Evolutionary conservation across 2,888 invertebrate species (phyloP).

Genomic region (Limenitis camilla): DNA sequence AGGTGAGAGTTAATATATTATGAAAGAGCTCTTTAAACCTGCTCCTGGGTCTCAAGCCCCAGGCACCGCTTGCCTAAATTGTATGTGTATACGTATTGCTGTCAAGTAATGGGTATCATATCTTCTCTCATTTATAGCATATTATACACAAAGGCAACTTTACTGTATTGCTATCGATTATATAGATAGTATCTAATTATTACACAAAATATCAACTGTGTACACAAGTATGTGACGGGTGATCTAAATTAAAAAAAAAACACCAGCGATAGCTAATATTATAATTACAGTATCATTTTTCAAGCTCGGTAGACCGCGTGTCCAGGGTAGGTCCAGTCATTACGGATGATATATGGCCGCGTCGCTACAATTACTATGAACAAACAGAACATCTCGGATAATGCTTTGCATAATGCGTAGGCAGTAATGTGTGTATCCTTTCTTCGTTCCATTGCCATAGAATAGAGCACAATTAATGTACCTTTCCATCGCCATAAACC

Average conservation of each 20-base stretch:
- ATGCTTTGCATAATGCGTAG: conserved; percentile 33
- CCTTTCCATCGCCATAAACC: not conserved
- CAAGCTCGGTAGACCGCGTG: conserved; percentile 21
- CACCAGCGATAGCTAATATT: not conserved
- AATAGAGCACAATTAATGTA: not conserved
- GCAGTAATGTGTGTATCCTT: conserved; percentile 33
- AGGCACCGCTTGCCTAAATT: too few relatives aligned
- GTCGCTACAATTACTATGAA: conserved; percentile 27
- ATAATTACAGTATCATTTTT: conserved; percentile 8
- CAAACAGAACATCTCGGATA: conserved; percentile 32
- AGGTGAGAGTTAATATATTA: too few relatives aligned
- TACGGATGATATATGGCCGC: conserved; percentile 22
- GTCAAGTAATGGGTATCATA: too few relatives aligned
- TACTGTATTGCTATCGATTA: too few relatives aligned
- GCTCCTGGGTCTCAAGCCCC: too few relatives aligned
- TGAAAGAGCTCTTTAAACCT: too few relatives aligned
- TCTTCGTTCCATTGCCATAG: not conserved
- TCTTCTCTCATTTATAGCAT: too few relatives aligned
- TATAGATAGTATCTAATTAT: too few relatives aligned
- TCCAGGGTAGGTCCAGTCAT: conserved; percentile 13
- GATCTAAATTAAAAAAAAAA: not conserved
- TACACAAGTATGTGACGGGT: not conserved
- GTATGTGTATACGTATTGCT: too few relatives aligned
- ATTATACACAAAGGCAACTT: too few relatives aligned
- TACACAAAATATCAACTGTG: too few relatives aligned